Evolutionary conservation across 2,113 vertebrate species (phyloP), one percentile per base, ranked within the genome.

Genomic region (Pseudonaja textilis): DNA sequence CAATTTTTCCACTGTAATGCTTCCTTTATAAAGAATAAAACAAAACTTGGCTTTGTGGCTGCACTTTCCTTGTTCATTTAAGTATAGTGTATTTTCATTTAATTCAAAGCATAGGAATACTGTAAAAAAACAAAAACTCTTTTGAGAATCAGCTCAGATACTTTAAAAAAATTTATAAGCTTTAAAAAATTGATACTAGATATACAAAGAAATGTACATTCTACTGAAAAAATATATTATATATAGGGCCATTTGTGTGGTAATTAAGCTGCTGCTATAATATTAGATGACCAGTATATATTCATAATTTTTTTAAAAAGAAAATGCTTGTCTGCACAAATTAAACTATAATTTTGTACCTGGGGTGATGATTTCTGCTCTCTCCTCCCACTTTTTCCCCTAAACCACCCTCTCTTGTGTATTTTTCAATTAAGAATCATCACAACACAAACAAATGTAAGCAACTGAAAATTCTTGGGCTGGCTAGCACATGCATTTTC

Each of bases 21-120:
- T 95, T 93, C 88, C 45, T 64, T 94, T 93, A 91, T 86, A 95
- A 95, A 94, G 25, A 34, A 56, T 90, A 18, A 34, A 95, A 94
- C 90, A 96, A 89, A 93, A 87, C 9, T 74, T 87, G 91, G 5
- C 89, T 93, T 92, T 94, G 93, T 88, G 91, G n/a, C 69, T 87
- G 23, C 61, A 64, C 87, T 95, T 55, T 86, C 39, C 55, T 26
- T 81, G 39, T 59, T 47, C 8, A 57, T 92, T 69, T 29, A 50
- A 16, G 81, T 47, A 94, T 88, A 95, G 93, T 92, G 94, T 52
- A 56, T 56, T 59, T 93, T 86, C n/a, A 81, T 29, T 86, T 93
- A 89, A 86, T 90, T 59, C 39, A 89, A 94, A 95, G 47, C 81
- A 92, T 47, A 89, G 29, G 54, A 7, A 22, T 7, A 59, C 57